Evolutionary conservation across 2,888 invertebrate genomes (phyloP).

Genomic region (Yponomeuta cagnagella): DNA sequence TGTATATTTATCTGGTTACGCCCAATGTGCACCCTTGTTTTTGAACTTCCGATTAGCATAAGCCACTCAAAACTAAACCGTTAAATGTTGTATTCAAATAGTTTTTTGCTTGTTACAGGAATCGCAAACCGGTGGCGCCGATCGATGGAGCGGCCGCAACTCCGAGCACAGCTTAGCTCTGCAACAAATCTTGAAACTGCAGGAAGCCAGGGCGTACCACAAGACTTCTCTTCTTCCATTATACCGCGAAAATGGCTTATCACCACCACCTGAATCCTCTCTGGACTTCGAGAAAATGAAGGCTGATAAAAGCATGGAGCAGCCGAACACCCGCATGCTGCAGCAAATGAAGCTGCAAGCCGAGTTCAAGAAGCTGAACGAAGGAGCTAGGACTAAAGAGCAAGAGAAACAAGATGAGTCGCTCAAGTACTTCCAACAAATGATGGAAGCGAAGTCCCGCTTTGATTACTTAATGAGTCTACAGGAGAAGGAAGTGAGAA

Average conservation of each 20-base stretch:
- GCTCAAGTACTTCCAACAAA: slow-evolving; percentile 61
- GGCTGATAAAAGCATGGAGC: slow-evolving; percentile 41
- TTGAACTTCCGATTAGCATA: slow-evolving; percentile 8
- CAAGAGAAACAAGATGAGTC: slow-evolving; percentile 51
- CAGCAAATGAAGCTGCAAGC: slow-evolving; percentile 75
- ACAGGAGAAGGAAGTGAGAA: slow-evolving; percentile 52
- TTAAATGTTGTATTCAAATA: slow-evolving; percentile 9
- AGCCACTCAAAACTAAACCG: background rate
- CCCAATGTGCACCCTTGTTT: slow-evolving; percentile 6
- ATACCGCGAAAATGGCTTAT: slow-evolving; percentile 62
- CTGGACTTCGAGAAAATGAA: slow-evolving; percentile 45
- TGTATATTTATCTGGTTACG: slow-evolving; percentile 12
- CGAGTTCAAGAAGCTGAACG: slow-evolving; percentile 65
- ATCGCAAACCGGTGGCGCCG: slow-evolving; percentile 86
- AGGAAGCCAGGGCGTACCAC: slow-evolving; percentile 86
- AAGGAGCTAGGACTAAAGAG: slow-evolving; percentile 49
- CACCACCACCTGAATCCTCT: slow-evolving; percentile 74
- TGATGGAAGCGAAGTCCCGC: slow-evolving; percentile 65
- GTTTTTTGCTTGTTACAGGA: slow-evolving; percentile 79
- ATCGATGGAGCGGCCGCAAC: slow-evolving; percentile 92
- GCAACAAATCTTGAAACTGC: slow-evolving; percentile 93
- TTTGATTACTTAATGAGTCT: slow-evolving; percentile 58
- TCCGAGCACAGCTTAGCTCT: slow-evolving; percentile 94
- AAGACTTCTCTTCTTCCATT: slow-evolving; percentile 73
- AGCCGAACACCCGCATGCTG: slow-evolving; percentile 57